Conservation (phyloP, 1,140 invertebrate species). For the Eupristina koningsbergeri region DNA sequence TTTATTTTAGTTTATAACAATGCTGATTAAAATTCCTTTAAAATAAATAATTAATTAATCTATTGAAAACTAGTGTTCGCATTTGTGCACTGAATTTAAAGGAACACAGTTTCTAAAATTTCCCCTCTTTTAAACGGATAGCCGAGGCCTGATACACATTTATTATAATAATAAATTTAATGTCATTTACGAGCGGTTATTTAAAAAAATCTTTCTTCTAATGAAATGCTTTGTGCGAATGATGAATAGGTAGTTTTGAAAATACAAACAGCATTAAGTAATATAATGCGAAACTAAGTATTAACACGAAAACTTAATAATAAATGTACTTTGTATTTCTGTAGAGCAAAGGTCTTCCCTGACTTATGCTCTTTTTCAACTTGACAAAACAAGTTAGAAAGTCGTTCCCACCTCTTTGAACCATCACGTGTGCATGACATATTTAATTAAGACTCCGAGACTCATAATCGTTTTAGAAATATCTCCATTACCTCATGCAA, state of each 20-base stretch:
- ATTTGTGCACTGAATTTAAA: too few relatives aligned
- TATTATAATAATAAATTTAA: too few relatives aligned
- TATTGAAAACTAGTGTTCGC: too few relatives aligned
- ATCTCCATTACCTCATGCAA: background rate
- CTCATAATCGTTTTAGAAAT: background rate
- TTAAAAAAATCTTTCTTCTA: background rate
- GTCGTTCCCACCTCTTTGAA: background rate
- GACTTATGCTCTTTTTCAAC: background rate
- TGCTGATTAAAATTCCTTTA: too few relatives aligned
- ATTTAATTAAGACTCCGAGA: background rate
- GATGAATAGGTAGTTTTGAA: background rate
- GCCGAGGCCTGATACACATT: too few relatives aligned
- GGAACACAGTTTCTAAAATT: too few relatives aligned
- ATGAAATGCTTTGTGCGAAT: background rate
- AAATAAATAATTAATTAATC: too few relatives aligned
- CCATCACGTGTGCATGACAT: background rate
- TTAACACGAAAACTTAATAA: constrained; percentile 3
- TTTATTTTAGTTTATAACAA: too few relatives aligned
- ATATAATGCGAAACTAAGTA: background rate
- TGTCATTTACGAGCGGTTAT: too few relatives aligned
- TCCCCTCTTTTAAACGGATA: too few relatives aligned
- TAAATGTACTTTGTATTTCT: background rate
- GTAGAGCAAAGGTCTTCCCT: background rate
- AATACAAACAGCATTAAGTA: background rate
- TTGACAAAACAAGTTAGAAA: background rate